Percentiles rank a stretch among this genome's conserved stretches.
Evolutionary conservation across 2,113 vertebrate species (phyloP).

Genomic region (Lanius ludovicianus): DNA sequence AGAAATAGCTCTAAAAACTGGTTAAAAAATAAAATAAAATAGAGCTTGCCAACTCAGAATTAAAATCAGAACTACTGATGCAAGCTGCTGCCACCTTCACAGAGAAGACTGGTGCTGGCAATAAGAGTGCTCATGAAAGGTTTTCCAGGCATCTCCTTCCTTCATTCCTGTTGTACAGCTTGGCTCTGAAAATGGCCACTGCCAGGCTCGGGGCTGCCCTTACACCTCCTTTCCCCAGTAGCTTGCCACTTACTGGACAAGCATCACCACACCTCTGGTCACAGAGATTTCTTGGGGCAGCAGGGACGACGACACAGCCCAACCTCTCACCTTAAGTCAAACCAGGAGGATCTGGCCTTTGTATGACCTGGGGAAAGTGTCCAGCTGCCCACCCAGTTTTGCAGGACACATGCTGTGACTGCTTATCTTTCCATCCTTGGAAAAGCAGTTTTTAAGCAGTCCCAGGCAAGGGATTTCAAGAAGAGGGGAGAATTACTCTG

Average conservation of each 20-base stretch:
- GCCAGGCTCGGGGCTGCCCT: neutral
- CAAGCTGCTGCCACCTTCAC: neutral
- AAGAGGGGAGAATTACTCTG: neutral
- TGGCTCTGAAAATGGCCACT: neutral
- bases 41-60: neutral
- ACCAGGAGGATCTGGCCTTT: neutral
- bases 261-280: neutral
- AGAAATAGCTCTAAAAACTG: neutral
- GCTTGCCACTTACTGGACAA: neutral
- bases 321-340: neutral
- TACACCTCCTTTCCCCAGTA: neutral
- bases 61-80: neutral
- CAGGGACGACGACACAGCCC: neutral
- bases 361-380: neutral
- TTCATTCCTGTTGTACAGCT: neutral
- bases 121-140: fast-evolving
- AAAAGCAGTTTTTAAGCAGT: neutral
- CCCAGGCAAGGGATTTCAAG: neutral
- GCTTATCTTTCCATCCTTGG: neutral
- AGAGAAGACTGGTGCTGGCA: neutral
- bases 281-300: neutral
- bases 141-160: neutral
- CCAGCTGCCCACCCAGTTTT: neutral
- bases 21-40: neutral
- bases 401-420: neutral